Evolutionary conservation across 2,113 vertebrate genomes (phyloP).

Genomic region (Thomomys bottae): DNA sequence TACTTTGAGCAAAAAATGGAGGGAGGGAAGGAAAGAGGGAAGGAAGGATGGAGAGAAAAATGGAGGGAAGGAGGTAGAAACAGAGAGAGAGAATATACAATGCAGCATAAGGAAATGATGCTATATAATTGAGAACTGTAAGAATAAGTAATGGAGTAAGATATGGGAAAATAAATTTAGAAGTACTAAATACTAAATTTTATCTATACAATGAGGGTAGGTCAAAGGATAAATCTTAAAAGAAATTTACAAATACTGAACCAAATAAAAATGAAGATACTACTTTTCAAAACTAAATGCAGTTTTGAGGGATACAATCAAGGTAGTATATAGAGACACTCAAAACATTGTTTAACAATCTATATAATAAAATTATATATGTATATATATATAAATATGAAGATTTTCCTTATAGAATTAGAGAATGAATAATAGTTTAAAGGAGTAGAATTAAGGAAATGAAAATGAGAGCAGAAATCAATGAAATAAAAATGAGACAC

Average conservation of each 20-base stretch:
- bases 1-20: background rate
- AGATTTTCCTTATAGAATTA: background rate
- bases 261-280: background rate
- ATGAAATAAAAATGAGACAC: constrained; percentile 18
- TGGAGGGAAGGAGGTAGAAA: background rate
- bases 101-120: background rate
- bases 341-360: no score
- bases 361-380: background rate
- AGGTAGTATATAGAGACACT: background rate
- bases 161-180: background rate
- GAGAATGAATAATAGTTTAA: background rate
- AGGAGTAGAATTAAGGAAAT: background rate
- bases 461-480: constrained; percentile 36
- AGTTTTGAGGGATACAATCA: background rate
- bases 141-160: background rate
- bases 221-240: background rate
- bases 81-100: background rate
- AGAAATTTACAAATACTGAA: constrained; percentile 20
- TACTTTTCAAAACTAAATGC: background rate
- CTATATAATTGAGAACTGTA: background rate
- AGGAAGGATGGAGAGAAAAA: no score
- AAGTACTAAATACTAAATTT: background rate
- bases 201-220: background rate
- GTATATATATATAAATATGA: no score
- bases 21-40: no score